These are phyloP conservation scores for Cherax destructor DNA, from an alignment of 1,140 invertebrate species.

Conservation along the genomic window DNA sequence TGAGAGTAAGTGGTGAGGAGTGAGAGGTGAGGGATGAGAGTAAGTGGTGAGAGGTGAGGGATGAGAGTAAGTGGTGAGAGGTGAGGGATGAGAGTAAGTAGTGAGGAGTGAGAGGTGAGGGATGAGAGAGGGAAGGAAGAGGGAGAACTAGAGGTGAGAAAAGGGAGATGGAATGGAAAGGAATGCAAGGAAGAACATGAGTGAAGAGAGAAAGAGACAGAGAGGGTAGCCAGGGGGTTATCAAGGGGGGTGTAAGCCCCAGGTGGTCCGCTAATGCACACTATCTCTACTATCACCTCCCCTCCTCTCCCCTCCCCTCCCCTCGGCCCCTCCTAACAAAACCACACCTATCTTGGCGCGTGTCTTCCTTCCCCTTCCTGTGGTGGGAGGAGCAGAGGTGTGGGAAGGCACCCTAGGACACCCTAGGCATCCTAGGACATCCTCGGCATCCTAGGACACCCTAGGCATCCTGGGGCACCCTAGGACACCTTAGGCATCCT, in stretches of 20 bases:
- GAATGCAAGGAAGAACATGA: not conserved
- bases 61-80: not conserved
- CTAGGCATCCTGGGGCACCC: no score
- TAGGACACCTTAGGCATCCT: no score
- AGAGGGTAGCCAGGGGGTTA: not conserved
- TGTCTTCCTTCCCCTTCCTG: not conserved
- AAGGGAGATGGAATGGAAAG: not conserved
- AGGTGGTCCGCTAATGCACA: conserved; percentile 21
- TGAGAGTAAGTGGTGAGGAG: no score
- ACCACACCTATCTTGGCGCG: not conserved
- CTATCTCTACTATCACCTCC: conserved; percentile 11
- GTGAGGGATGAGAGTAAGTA: not conserved
- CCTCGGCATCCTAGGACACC: no score
- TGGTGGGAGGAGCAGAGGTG: no score
- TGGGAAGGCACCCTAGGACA: no score
- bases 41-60: no score
- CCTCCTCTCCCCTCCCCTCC: not conserved
- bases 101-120: not conserved
- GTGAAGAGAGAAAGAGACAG: not conserved
- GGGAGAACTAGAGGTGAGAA: not conserved
- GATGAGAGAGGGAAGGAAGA: not conserved
- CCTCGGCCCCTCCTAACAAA: not conserved
- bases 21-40: no score
- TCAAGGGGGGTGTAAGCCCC: not conserved
- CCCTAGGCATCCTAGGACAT: no score